These are phyloP conservation scores for Gandaritis pyraliata DNA, from an alignment of 2,888 invertebrate genomes.

Conservation along the genomic window DNA sequence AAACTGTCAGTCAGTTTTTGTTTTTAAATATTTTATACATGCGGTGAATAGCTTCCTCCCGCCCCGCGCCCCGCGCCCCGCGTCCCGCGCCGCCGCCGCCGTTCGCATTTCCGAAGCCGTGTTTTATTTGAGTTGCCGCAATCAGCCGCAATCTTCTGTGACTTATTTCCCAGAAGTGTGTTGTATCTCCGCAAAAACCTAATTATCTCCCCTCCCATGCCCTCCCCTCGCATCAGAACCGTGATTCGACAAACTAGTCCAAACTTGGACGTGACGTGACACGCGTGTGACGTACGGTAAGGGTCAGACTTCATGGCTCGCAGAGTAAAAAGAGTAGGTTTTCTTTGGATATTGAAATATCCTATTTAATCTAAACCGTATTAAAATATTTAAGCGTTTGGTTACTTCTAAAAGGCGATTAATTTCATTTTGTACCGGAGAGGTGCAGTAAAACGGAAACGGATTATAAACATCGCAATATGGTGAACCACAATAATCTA, in stretches of 20 bases:
- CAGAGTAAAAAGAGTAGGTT: too few relatives aligned
- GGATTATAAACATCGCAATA: neutral
- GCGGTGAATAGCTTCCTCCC: too few relatives aligned
- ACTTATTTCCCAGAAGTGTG: slow-evolving; percentile 18
- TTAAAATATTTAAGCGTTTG: too few relatives aligned
- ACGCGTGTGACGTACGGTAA: neutral
- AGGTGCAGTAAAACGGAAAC: too few relatives aligned
- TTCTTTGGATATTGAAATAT: too few relatives aligned
- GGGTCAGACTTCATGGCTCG: neutral
- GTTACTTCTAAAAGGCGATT: too few relatives aligned
- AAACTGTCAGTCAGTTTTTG: too few relatives aligned
- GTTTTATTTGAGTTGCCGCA: slow-evolving; percentile 4
- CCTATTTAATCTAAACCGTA: too few relatives aligned
- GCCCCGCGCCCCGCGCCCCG: too few relatives aligned
- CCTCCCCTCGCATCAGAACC: slow-evolving; percentile 19
- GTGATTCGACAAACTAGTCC: slow-evolving; percentile 28
- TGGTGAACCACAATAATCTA: slow-evolving; percentile 1
- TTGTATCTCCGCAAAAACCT: slow-evolving; percentile 19
- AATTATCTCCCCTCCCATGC: slow-evolving; percentile 19
- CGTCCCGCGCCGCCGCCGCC: neutral
- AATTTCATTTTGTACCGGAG: too few relatives aligned
- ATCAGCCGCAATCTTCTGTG: slow-evolving; percentile 2
- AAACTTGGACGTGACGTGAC: slow-evolving; percentile 10
- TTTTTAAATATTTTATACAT: too few relatives aligned
- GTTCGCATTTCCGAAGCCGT: slow-evolving; percentile 3